Base-by-base conservation (phyloP, 2,797 vertebrate genomes). In the Lithobates pipiens region DNA sequence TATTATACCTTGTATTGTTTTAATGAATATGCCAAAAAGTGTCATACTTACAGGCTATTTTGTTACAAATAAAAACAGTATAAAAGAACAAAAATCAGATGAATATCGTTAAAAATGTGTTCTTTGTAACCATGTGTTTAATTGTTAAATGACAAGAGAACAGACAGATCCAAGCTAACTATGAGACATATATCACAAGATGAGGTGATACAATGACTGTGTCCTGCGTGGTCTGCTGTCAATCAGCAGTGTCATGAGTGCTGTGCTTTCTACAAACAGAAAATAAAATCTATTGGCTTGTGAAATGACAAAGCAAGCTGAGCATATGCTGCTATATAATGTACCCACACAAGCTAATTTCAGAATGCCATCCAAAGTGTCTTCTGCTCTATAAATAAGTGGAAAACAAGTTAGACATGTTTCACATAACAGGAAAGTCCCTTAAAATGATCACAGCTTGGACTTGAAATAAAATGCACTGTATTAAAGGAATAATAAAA, bases 341-440 rank as follows among this genome's bases (percentile, higher is more conserved):
- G 80, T 77, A 77, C 85, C 85, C 85, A 86, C 85, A 82, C 85
- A 86, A 78, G 68, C 80, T 86, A 86, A 86, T 72, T 82, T 86
- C 54, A 68, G 80, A 65, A 77, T 74, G 23, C 39, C 77, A 85
- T 70, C 54, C 42, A 67, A 50, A 76, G 68, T 80, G 74, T 77
- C 71, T 73, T 57, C 54, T 78, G 76, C 69, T 70, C 34, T 72
- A 61, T 78, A 50, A 18, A 79, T 42, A 80, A 65, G 10, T 15
- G 25, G 21, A 36, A 13, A 36, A 71, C 44, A 32, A 36, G 36
- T 46, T 10, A 82, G 54, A 63, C 36, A 82, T 21, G 36, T 32
- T 57, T 70, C 27, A n/a, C 61, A 32, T 27, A 32, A 69, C 16
- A 25, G 21, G 9, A 65, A 25, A 11, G 61, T 10, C 7, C 23